phyloP scores from a whole-genome alignment of 92 coral and sea anemone genomes.

The Umimayanthus kanabou region DNA sequence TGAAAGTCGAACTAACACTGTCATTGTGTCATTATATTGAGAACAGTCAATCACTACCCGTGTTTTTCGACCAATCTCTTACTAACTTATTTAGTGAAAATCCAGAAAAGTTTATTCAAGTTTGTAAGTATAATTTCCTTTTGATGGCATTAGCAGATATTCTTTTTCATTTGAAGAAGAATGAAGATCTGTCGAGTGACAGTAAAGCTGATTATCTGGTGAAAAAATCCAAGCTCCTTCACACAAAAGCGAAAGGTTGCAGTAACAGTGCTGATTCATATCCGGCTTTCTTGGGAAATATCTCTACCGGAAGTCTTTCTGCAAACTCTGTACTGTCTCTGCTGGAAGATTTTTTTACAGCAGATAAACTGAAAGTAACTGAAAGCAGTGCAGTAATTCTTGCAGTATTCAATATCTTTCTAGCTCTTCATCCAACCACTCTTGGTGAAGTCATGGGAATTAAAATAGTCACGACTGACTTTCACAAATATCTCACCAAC shows the following conservation, averaged over 20 bases:
- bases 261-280: background rate
- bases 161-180: slow-evolving; percentile 49
- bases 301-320: slow-evolving; percentile 27
- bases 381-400: slow-evolving; percentile 78
- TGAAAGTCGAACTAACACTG: slow-evolving; percentile 51
- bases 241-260: slow-evolving; percentile 34
- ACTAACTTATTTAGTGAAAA: slow-evolving; percentile 49
- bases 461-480: slow-evolving; percentile 29
- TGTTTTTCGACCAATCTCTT: slow-evolving; percentile 61
- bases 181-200: slow-evolving; percentile 16
- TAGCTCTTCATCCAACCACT: slow-evolving; percentile 59
- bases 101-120: slow-evolving; percentile 56
- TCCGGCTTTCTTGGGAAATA: background rate
- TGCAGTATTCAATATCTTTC: slow-evolving; percentile 68
- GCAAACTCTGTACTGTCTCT: slow-evolving; percentile 47
- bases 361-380: slow-evolving; percentile 68
- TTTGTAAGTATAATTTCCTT: slow-evolving; percentile 74
- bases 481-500: slow-evolving; percentile 51
- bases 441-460: slow-evolving; percentile 15
- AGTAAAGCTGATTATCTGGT: slow-evolving; percentile 46
- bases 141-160: slow-evolving; percentile 69
- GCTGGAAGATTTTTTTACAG: slow-evolving; percentile 58
- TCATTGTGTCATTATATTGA: slow-evolving; percentile 68
- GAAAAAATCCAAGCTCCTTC: slow-evolving; percentile 55
- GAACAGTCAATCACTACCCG: slow-evolving; percentile 68